Base-by-base conservation (phyloP, 2,113 vertebrate species). In the Crypturellus undulatus region DNA sequence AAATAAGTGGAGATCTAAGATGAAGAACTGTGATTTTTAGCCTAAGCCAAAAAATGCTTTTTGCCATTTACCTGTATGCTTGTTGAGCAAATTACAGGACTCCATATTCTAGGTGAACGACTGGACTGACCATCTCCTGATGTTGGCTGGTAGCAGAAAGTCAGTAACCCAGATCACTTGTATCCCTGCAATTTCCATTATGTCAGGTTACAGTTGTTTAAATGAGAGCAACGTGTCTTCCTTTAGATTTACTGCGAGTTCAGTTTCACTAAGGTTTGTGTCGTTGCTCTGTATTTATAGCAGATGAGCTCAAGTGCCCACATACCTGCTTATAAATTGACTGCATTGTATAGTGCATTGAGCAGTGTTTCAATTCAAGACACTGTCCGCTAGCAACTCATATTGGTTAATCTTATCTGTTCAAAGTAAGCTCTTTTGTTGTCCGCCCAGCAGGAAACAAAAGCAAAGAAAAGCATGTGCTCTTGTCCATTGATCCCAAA, bases 361-460 rank as follows among this genome's bases (percentile, higher is more conserved):
- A 7, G 28, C 73, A 65, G 63, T 52, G 56, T 43, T 59, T 34
- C 54, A 76, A 19, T 34, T 45, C 32, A 76, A 59, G 54, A 76
- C 25, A 40, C 38, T 59, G 72, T n/a, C 42, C 40, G 14, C 42
- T 20, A 21, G 68, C 40, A 30, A 22, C 79, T 78, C 24, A 0
- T 4, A 64, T 75, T 0, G 51, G 91, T 87, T 30, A 3, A 26
- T 60, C 80, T 45, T 9, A 45, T 15, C 93, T 84, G 43, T 51
- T 36, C 17, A 20, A 16, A 92, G 52, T 9, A 72, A 85, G 26
- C 69, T 84, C 77, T 67, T 69, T 40, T 81, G 69, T 77, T 90
- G 70, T 40, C 90, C 91, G 72, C 38, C 84, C 51, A 56, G 78
- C 81, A 91, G 89, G 71, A 95, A 94, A 89, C 54, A 91, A 89